These are phyloP conservation scores for Theristicus caerulescens DNA, from an alignment of 2,113 vertebrate species.

Conservation along the genomic window DNA sequence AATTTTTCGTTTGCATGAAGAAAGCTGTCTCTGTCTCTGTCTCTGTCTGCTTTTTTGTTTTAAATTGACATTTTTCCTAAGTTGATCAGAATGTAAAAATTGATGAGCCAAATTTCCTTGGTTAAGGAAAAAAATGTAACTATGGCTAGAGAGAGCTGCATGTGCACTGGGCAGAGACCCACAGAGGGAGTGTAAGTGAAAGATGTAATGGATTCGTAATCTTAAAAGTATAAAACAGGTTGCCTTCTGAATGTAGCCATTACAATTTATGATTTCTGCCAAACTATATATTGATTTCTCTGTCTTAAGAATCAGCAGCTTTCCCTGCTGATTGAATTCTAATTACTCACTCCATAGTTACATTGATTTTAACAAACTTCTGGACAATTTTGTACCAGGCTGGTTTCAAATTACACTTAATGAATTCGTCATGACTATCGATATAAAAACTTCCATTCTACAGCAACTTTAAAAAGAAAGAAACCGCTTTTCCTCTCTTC, in stretches of 20 bases:
- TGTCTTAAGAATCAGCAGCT: conserved; percentile 2
- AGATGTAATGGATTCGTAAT: not conserved
- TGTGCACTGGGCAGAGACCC: not conserved
- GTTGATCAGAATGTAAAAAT: not conserved
- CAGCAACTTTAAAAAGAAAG: not conserved
- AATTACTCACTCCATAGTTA: conserved; percentile 12
- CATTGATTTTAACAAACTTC: conserved; percentile 19
- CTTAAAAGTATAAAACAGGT: not conserved
- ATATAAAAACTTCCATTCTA: conserved; percentile 3
- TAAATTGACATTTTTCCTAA: not conserved
- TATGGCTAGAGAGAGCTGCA: not conserved
- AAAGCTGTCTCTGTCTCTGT: not conserved
- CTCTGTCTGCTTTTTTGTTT: not conserved
- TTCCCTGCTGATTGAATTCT: conserved; percentile 14
- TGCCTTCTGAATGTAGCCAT: not conserved
- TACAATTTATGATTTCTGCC: conserved; percentile 9
- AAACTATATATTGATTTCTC: conserved; percentile 14
- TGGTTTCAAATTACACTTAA: conserved; percentile 31
- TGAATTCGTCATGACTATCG: conserved; percentile 12
- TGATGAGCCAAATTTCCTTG: not conserved
- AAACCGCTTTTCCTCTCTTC: not conserved
- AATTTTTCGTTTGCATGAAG: not conserved
- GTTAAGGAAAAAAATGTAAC: not conserved
- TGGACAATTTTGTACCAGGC: not conserved
- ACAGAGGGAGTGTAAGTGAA: not conserved